These are phyloP conservation scores for Maccullochella peelii DNA, from an alignment of 2,113 vertebrate genomes.

Conservation along the genomic window DNA sequence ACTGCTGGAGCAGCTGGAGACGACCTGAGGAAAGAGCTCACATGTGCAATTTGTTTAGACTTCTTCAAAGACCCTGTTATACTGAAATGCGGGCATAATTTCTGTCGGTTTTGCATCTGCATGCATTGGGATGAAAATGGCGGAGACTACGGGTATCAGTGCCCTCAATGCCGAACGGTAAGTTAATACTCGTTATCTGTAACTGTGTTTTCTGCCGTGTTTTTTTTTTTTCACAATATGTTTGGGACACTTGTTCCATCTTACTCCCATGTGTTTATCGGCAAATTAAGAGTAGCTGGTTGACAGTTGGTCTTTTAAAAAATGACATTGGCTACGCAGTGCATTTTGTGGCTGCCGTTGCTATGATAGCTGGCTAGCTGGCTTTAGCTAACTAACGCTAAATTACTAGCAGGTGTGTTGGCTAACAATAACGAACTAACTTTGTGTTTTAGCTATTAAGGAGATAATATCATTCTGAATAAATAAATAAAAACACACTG, in stretches of 20 bases:
- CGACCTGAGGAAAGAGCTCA: constrained; percentile 82
- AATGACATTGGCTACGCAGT: constrained; percentile 20
- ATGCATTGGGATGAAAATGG: constrained; percentile 88
- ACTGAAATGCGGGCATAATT: constrained; percentile 86
- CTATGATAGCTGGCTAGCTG: constrained; percentile 19
- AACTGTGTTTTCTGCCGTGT: not conserved
- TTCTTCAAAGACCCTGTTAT: constrained; percentile 84
- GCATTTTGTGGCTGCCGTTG: not conserved
- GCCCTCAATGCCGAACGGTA: constrained; percentile 86
- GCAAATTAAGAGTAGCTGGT: accelerated
- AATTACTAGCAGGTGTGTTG: not conserved
- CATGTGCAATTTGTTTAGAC: constrained; percentile 85
- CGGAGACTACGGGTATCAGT: constrained; percentile 84
- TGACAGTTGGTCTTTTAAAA: not conserved
- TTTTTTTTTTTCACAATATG: not conserved
- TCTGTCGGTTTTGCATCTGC: constrained; percentile 84
- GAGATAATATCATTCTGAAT: accelerated
- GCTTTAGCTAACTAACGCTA: constrained; percentile 1
- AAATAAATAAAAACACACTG: not conserved
- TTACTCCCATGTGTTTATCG: accelerated
- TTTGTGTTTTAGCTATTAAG: not conserved
- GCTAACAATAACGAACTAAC: no score
- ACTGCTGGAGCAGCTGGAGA: constrained; percentile 71
- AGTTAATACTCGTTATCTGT: not conserved
- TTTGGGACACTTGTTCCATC: not conserved